Base-by-base conservation (phyloP, 2,888 invertebrate species). In the Frankliniella fusca region DNA sequence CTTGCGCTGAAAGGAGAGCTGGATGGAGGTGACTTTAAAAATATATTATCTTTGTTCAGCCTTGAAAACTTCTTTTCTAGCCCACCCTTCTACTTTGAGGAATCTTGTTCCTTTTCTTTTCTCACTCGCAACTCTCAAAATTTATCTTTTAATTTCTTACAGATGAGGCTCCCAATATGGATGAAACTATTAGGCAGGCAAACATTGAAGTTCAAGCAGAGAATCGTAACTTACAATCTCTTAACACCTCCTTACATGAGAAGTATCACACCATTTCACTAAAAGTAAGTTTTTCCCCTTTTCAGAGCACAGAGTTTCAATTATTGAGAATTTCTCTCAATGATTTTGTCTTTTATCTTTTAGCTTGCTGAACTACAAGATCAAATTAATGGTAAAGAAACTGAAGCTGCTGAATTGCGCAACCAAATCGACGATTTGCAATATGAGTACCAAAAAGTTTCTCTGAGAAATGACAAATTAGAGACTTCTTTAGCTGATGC, bases 401-500 rank as follows among this genome's bases (percentile, higher is more conserved):
- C 98, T 0, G 95, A 97, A 89, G 95, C 94, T 84, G 98, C 97
- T 0, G 98, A 99, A 88, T 90, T 98, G 82, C 94, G 96, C 87
- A 98, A 98, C 88, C 97, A 98, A 90, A 94, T 98, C 81, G 98
- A 99, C 86, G 99, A 99, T 88, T 89, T 98, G 82, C 97, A 97
- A 87, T 99, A 97, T 86, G 97, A 97, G 87, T 88, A 96, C 80
- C 92, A 94, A 86, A 97, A 97, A 90, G 94, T 95, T 7, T 92
- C 94, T 80, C 94, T 94, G 61, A 92, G 96, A 81, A 97, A 97
- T 87, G 97, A 97, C 87, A 97, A 97, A 87, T 89, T 97, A 27
- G 97, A 97, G 87, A 95, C 96, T 86, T 96, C 97, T 88, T 89
- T 98, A 83, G 95, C 96, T 0, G 98, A 98, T 87, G 96, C 97